A percentile compares a stretch with the other conserved stretches of the same genome.
Conservation (phyloP, 2,888 invertebrate species). For the Aphidoletes aphidimyza region DNA sequence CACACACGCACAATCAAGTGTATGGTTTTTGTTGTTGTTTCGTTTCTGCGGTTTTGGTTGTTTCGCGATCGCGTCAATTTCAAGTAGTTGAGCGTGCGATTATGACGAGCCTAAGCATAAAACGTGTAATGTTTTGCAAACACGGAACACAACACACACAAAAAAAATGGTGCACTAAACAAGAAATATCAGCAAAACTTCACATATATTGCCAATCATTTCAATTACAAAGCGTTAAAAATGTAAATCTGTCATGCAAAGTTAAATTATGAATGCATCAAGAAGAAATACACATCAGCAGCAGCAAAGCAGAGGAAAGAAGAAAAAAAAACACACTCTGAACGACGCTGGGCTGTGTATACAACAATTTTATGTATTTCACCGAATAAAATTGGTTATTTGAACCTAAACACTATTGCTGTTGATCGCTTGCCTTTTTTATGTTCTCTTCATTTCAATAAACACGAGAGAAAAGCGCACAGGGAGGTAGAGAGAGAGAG, state of each 20-base stretch:
- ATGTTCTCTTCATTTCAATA: neutral
- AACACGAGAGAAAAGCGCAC: no score
- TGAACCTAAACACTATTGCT: neutral
- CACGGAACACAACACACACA: neutral
- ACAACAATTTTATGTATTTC: no score
- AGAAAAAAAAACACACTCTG: no score
- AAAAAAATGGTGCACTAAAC: neutral
- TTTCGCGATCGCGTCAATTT: constrained; percentile 33
- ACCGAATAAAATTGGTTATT: no score
- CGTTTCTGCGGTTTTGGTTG: neutral
- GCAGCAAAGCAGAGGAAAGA: neutral
- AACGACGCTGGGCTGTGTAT: no score
- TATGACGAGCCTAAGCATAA: constrained; percentile 37
- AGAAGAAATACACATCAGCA: neutral
- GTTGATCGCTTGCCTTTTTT: neutral
- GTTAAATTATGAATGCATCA: constrained; percentile 25
- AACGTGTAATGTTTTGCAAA: neutral
- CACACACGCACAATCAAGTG: neutral
- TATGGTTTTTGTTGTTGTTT: neutral
- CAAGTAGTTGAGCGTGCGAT: neutral
- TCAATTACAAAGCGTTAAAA: constrained; percentile 55
- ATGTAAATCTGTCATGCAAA: constrained; percentile 55
- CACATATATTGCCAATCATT: constrained; percentile 41
- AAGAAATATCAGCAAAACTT: constrained; percentile 11
- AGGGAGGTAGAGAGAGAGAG: no score